Evolutionary conservation across 2,888 invertebrate genomes (phyloP).

Genomic region (Helicoverpa assulta): DNA sequence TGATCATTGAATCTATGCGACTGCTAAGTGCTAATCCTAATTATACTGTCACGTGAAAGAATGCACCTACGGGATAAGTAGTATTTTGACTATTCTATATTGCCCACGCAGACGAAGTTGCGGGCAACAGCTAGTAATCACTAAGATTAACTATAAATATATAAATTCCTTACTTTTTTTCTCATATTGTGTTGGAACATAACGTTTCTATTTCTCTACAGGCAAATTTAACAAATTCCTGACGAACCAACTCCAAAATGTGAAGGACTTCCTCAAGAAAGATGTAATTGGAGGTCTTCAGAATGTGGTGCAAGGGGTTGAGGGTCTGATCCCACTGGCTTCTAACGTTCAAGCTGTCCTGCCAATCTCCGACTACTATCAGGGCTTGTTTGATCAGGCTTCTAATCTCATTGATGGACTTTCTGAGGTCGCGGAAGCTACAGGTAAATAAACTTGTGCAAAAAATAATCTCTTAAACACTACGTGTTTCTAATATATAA

Average conservation of each 20-base stretch:
- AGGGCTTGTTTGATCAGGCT: constrained; percentile 77
- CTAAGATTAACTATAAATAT: too few species aligned
- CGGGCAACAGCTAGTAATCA: too few species aligned
- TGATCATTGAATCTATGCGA: too few species aligned
- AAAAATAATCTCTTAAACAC: neutral
- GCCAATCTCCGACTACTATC: constrained; percentile 80
- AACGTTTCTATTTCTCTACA: constrained; percentile 51
- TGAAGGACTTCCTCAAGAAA: constrained; percentile 84
- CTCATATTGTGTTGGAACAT: too few species aligned
- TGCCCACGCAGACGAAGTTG: too few species aligned
- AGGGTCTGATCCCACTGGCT: constrained; percentile 75
- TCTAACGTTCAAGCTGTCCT: constrained; percentile 68
- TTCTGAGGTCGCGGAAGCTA: constrained; percentile 90
- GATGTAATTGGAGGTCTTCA: constrained; percentile 82
- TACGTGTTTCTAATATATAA: too few species aligned
- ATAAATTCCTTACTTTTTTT: too few species aligned
- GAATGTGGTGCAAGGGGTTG: constrained; percentile 74
- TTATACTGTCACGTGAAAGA: too few species aligned
- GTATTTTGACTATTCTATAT: too few species aligned
- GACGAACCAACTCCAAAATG: constrained; percentile 71
- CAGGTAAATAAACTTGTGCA: constrained; percentile 76
- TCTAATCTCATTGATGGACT: constrained; percentile 83
- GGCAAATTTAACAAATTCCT: constrained; percentile 83
- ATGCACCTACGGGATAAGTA: too few species aligned
- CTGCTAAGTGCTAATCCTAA: too few species aligned